Percentiles rank a stretch among this genome's conserved stretches.
Conservation (phyloP, 2,113 vertebrate species). For the Bambusicola thoracicus region DNA sequence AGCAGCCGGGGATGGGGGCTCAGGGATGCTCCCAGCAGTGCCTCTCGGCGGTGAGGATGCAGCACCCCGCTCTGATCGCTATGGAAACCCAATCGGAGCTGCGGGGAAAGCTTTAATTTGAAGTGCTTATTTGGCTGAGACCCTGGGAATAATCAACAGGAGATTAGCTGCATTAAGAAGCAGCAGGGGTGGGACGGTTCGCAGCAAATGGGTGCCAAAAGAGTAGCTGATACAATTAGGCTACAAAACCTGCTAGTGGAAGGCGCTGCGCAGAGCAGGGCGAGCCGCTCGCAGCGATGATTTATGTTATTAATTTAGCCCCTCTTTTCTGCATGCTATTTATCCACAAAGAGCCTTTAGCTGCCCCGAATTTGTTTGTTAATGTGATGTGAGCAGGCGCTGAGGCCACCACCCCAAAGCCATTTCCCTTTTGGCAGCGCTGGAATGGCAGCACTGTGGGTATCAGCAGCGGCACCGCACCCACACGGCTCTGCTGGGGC, state of each 20-base stretch:
- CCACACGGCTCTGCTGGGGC: background rate
- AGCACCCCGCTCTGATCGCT: slow-evolving; percentile 44
- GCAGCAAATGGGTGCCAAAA: slow-evolving; percentile 55
- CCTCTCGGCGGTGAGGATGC: background rate
- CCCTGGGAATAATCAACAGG: slow-evolving; percentile 78
- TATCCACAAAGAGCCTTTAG: background rate
- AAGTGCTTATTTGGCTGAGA: slow-evolving; percentile 74
- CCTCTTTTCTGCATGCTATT: background rate
- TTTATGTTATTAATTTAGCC: background rate
- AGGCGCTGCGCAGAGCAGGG: background rate
- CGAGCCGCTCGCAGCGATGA: background rate
- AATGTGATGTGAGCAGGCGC: background rate
- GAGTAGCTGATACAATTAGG: slow-evolving; percentile 52
- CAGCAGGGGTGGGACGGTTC: slow-evolving; percentile 59
- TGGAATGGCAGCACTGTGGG: too few species aligned
- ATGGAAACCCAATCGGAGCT: slow-evolving; percentile 64
- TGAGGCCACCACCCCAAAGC: background rate
- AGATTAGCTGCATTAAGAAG: slow-evolving; percentile 78
- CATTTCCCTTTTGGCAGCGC: too few species aligned
- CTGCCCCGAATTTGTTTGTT: background rate
- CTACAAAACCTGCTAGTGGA: slow-evolving; percentile 10
- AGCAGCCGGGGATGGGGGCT: too few species aligned
- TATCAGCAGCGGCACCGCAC: background rate
- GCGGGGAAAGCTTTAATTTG: slow-evolving; percentile 73
- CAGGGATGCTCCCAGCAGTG: too few species aligned